A percentile compares a stretch with the other conserved stretches of the same genome.
phyloP scores from a whole-genome alignment of 2,888 invertebrate species.

The Idaea biselata region DNA sequence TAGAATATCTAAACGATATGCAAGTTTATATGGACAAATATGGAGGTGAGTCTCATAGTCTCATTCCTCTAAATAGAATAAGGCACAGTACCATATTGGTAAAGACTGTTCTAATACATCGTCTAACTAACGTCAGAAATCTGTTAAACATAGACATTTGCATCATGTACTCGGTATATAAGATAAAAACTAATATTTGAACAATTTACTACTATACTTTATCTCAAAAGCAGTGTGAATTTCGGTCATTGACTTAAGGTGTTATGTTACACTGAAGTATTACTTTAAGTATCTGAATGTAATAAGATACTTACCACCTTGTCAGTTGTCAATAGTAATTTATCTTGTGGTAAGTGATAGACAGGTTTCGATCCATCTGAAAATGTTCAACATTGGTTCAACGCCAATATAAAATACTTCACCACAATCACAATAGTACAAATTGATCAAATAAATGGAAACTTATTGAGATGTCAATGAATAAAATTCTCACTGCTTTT shows the following conservation, averaged over 20 bases:
- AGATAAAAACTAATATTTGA: neutral
- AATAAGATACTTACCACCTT: no score
- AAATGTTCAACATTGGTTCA: no score
- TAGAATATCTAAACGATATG: conserved; percentile 89
- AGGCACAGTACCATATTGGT: neutral
- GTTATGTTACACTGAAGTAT: neutral
- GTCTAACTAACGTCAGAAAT: conserved; percentile 5
- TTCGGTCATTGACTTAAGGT: neutral
- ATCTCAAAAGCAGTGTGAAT: neutral
- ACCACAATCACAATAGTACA: no score
- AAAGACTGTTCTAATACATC: neutral
- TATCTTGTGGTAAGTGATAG: no score
- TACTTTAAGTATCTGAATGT: neutral
- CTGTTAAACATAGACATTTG: neutral
- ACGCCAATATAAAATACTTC: no score
- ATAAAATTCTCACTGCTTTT: neutral
- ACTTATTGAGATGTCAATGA: neutral
- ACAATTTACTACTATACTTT: neutral
- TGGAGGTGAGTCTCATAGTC: conserved; percentile 85
- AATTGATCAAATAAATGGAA: no score
- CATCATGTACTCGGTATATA: neutral
- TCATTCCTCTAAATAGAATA: neutral
- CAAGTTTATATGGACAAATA: conserved; percentile 90
- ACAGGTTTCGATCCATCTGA: no score
- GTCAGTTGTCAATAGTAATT: no score